Conservation (phyloP, 2,113 vertebrate species). For the Raja brachyura region DNA sequence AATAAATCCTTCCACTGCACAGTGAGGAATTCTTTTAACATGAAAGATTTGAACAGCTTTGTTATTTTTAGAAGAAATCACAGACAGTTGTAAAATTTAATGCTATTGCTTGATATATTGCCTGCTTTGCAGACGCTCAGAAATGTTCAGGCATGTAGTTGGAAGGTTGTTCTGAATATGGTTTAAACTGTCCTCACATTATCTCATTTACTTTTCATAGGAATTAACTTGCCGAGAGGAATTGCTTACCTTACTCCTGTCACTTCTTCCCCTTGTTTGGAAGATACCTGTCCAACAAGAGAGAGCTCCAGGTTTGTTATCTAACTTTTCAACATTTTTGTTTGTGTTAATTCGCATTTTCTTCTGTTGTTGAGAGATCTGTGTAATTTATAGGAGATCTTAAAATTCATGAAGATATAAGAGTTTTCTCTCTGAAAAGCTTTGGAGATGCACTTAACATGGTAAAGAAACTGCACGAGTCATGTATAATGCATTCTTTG, state of each 20-base stretch:
- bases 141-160: not conserved
- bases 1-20: conserved; percentile 46
- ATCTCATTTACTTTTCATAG: conserved; percentile 51
- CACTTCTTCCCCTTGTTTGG: conserved; percentile 89
- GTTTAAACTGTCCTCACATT: not conserved
- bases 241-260: conserved; percentile 85
- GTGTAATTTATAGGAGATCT: not conserved
- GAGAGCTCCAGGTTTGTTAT: conserved; percentile 71
- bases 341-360: not conserved
- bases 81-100: conserved; percentile 49
- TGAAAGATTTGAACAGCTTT: conserved; percentile 42
- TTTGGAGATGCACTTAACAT: no score
- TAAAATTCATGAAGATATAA: not conserved
- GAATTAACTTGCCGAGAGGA: conserved; percentile 92
- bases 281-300: conserved; percentile 89
- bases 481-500: no score
- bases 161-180: not conserved
- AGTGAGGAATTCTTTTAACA: conserved; percentile 55
- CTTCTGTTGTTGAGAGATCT: not conserved
- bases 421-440: no score
- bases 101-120: conserved; percentile 43
- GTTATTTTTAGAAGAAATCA: conserved; percentile 44
- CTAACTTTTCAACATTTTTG: not conserved
- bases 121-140: not conserved
- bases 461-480: no score